Conservation (phyloP, 1,140 invertebrate species). For the Drosophila repletoides region DNA sequence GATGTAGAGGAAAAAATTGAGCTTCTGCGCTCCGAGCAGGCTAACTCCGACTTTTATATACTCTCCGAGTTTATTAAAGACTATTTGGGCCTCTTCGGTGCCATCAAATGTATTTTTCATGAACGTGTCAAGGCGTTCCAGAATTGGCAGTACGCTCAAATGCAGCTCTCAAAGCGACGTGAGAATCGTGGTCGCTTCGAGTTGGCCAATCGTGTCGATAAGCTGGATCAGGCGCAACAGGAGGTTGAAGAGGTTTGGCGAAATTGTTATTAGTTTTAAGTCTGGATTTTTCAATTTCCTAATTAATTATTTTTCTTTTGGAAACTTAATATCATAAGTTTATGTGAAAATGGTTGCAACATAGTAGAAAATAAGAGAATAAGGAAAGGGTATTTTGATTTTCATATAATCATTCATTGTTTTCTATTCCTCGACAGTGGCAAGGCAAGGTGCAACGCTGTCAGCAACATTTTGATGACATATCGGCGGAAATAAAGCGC, state of each 20-base stretch:
- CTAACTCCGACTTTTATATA: constrained; percentile 96
- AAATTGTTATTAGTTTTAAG: too few relatives aligned
- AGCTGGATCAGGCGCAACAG: constrained; percentile 92
- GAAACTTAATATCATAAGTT: neutral
- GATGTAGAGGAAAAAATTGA: constrained; percentile 94
- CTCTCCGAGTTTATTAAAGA: constrained; percentile 97
- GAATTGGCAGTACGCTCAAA: constrained; percentile 98
- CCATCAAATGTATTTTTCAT: constrained; percentile 98
- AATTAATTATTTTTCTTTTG: too few relatives aligned
- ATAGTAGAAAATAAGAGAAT: too few relatives aligned
- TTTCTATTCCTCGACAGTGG: constrained; percentile 85
- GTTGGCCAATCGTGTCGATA: constrained; percentile 93
- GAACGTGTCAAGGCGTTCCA: constrained; percentile 98
- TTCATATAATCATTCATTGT: neutral
- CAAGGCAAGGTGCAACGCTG: constrained; percentile 97
- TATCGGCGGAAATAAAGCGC: constrained; percentile 97
- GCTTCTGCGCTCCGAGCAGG: constrained; percentile 93
- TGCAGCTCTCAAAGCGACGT: constrained; percentile 96
- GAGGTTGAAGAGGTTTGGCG: constrained; percentile 95
- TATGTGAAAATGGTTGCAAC: too few relatives aligned
- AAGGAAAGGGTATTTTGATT: too few relatives aligned
- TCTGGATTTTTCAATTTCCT: too few relatives aligned
- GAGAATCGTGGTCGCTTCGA: constrained; percentile 97
- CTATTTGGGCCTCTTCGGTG: constrained; percentile 95
- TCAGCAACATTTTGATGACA: constrained; percentile 98